Base-by-base conservation (phyloP, 2,797 vertebrate genomes). In the Avahi laniger region DNA sequence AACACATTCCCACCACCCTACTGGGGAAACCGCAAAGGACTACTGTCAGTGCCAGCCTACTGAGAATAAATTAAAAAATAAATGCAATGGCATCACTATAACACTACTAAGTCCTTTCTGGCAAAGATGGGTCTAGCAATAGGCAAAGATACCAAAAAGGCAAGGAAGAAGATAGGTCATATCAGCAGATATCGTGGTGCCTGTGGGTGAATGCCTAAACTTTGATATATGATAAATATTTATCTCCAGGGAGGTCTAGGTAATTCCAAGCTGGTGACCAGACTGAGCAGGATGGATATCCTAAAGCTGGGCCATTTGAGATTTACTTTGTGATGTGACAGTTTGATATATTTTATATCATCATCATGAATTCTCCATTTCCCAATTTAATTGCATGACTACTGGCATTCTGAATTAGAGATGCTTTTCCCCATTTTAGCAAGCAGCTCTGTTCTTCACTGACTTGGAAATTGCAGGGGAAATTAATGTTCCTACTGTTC, bases 351-450 rank as follows among this genome's bases (percentile, higher is more conserved):
- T 79, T 76, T 92, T 73, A 84, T 57, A 76, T 13, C 67, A 61
- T 85, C 73, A 52, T 57, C 69, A 91, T 73, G n/a, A 94, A 78
- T 93, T 93, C 72, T 73, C 85, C 48, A 48, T 88, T 95, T 93
- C 54, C 14, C 28, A 88, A 63, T 78, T 86, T 94, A 89, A 94
- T 93, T 79, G 75, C 86, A 63, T 57, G 38, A 83, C 73, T 28
- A 54, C 28, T 83, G 48, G 63, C 38, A 86, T 87, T 97, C 35
- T 80, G 43, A 75, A 70, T 95, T 93, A 69, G 41, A 93, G 20
- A 61, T 69, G 72, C 4, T 94, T 92, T 88, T 46, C 28, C 38
- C 54, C 38, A 69, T 88, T 94, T 79, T 85, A 87, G 43, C 8
- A 48, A 92, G 90, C 24, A 88, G 54, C 48, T 90, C 65, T 96